Evolutionary conservation across 2,888 invertebrate species (phyloP), one percentile per base, ranked within the genome.

Genomic region (Cryptocheilus praepositus): DNA sequence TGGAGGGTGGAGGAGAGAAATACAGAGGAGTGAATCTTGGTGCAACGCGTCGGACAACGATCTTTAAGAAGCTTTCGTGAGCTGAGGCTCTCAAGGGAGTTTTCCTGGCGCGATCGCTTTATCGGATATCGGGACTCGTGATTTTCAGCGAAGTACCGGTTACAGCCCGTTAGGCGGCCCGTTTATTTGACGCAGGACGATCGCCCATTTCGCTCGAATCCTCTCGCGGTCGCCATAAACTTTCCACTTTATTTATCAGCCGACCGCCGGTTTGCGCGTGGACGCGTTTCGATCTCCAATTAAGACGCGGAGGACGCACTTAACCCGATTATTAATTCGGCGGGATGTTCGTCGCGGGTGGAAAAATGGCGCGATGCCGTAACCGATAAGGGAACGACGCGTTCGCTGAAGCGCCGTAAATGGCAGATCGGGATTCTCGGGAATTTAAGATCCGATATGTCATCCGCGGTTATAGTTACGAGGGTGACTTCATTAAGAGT

Each of bases 61-160:
- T 52, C 59, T 59, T 65, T 65, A 71, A 71, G 64, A 60, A 69
- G 69, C 69, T 71, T 71, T 71, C 55, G 64, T 61, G 68, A 54
- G 21, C 52, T 36, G 45, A 64, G 44, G 21, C 59, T 69, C 69
- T 52, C 64, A 55, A 58, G 68, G 49, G 58, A 65, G 58, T 61
- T 62, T 59, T 52, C 44, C 56, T 21, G 16, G 28, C 54, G 61
- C 52, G 68, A 71, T 71, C 71, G 62, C 64, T 69, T 71, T 69
- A 71, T 71, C 71, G 69, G 61, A 71, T 71, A 71, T 71, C 61
- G 64, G 59, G 65, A 56, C 71, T 65, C 59, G 49, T 62, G 64
- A 64, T 65, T 69, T 69, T 69, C 68, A 52, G 57, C 51, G 61
- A 67, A 61, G 64, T 67, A 66, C 70, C 44, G 36, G 54, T 61